Evolutionary conservation across 2,888 invertebrate genomes (phyloP).

Genomic region (Aspidiotus rigidus): DNA sequence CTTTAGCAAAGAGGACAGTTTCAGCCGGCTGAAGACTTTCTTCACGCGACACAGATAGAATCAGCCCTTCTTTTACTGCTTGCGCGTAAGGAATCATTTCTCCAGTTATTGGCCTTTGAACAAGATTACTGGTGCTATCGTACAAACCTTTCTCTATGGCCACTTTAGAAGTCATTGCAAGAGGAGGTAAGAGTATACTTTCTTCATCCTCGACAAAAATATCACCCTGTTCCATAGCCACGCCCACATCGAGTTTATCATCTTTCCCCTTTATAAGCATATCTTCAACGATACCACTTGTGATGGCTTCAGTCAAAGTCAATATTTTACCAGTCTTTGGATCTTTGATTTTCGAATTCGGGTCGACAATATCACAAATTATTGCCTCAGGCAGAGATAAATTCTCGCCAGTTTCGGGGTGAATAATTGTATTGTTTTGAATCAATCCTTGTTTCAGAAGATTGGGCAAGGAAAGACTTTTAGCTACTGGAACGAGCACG

Average conservation of each 20-base stretch:
- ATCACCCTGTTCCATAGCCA: slow-evolving; percentile 60
- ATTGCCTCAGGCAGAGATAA: slow-evolving; percentile 75
- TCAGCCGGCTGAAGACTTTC: slow-evolving; percentile 13
- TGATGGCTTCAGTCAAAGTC: slow-evolving; percentile 67
- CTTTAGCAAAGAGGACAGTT: slow-evolving; percentile 10
- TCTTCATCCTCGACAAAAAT: slow-evolving; percentile 48
- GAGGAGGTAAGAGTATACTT: slow-evolving; percentile 57
- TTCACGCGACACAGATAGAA: slow-evolving; percentile 52
- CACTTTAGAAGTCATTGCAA: slow-evolving; percentile 73
- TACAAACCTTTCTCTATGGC: slow-evolving; percentile 66
- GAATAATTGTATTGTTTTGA: slow-evolving; percentile 63
- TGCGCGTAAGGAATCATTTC: slow-evolving; percentile 55
- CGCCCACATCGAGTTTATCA: slow-evolving; percentile 55
- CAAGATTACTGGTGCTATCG: slow-evolving; percentile 55
- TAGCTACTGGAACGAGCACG: slow-evolving; percentile 67
- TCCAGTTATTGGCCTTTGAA: slow-evolving; percentile 64
- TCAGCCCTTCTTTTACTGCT: slow-evolving; percentile 64
- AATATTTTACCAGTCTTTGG: slow-evolving; percentile 52
- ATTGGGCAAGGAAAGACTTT: slow-evolving; percentile 72
- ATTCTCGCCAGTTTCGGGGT: slow-evolving; percentile 74
- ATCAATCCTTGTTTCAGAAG: slow-evolving; percentile 77
- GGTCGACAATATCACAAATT: slow-evolving; percentile 78
- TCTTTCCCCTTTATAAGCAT: slow-evolving; percentile 54
- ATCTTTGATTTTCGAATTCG: slow-evolving; percentile 58
- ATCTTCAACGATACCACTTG: slow-evolving; percentile 60